Evolutionary conservation across 1,140 invertebrate genomes (phyloP), one percentile per base, ranked within the genome.

Genomic region (Bombus sylvicola): DNA sequence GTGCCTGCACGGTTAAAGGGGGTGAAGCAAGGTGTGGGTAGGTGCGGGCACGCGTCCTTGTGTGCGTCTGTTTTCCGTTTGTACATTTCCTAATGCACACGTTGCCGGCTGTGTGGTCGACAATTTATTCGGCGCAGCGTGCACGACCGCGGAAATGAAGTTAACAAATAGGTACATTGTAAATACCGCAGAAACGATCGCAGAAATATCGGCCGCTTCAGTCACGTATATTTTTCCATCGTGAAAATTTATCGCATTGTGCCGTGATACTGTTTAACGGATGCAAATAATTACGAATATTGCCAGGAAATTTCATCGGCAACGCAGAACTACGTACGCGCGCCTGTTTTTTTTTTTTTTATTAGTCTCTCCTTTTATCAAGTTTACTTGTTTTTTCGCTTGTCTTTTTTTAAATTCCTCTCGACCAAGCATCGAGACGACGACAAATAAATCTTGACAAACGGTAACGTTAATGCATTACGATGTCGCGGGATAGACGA

Each of bases 171-270:
- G 69, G 77, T 59, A 66, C 77, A 81, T 39, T 81, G 78, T 74
- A 85, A 85, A 85, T 85, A 85, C 83, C 83, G 31, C 77, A 73
- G 57, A 59, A 73, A 85, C 78, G 78, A 81, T 74, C 78, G 78
- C 69, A 28, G 57, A 79, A 85, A 79, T 80, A 80, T 72, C 69
- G 53, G 41, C 34, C 57, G 8, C 31, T 28, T 18, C 41, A 18
- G 22, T 34, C 34, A 22, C 12, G 28, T 71, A n/a, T 73, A 69
- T 73, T 85, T 85, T 85, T 85, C 34, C 57, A 74, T 74, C 77
- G 68, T 18, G 53, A 66, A 69, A 85, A 85, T 81, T 85, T 62
- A 81, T 85, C 83, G 76, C 8, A 41, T 79, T 78, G 47, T 71
- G 53, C 15, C 68, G n/a, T 22, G 22, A 31, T 34, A 57, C 68